Base-by-base conservation (phyloP, 2,797 vertebrate genomes). In the Tapera naevia region DNA sequence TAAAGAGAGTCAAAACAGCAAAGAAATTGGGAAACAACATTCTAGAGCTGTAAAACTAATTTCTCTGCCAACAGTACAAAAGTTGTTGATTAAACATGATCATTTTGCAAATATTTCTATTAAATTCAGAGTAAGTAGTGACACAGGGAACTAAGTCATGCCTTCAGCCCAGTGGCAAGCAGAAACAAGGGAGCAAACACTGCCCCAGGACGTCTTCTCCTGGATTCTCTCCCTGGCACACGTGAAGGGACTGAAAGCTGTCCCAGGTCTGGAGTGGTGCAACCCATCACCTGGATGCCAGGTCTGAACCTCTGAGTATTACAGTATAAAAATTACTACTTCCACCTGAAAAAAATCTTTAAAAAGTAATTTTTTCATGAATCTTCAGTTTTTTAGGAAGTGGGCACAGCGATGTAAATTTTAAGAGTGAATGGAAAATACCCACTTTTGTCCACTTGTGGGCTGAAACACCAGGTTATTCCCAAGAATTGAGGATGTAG, bases 331-430 rank as follows among this genome's bases (percentile, higher is more conserved):
- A 86, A 39, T 17, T 5, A 27, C 15, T 45, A 10, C 35, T n/a
- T 60, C 27, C 64, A 48, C 57, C 17, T 11, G 12, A 58, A 75
- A 41, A n/a, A n/a, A 62, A 41, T 6, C 23, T 69, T 56, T n/a
- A 2, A 50, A 54, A 56, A 37, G 22, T 30, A 1, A 3, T 54
- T 27, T 62, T 45, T 13, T 15, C 10, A 64, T 5, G 14, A 19
- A 37, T 45, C 25, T 82, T 37, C 30, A 10, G 9, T 21, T 48
- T 33, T 21, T 69, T 57, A 66, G 25, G 10, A 54, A 69, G 60
- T 0, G 1, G 18, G 11, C 30, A 25, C 0, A 0, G 21, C 27
- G 45, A 58, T 21, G 25, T 12, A 33, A 82, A 37, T 8, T 21
- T 1, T 14, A 21, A 73, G 7, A 5, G 4, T 50, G 50, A 35